Evolutionary conservation across 1,140 invertebrate genomes (phyloP).

Genomic region (Cyrtorhinus lividipennis): DNA sequence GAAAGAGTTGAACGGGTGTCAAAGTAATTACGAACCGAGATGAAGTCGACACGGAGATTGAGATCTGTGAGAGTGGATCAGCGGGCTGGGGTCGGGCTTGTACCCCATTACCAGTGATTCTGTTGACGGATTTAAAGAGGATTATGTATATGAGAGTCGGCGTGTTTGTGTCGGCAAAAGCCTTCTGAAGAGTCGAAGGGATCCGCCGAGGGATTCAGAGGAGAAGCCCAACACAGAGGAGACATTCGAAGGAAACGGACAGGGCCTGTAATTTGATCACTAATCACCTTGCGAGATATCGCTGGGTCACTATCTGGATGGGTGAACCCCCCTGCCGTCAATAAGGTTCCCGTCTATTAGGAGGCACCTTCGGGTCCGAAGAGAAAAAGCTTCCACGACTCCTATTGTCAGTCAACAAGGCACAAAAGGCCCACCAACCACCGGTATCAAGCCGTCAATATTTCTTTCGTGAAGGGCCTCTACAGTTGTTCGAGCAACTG

Average conservation of each 20-base stretch:
- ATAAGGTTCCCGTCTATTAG: conserved; percentile 6
- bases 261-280: conserved; percentile 7
- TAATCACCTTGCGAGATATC: conserved; percentile 2
- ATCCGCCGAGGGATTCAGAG: no score
- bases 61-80: neutral
- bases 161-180: neutral
- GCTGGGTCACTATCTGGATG: neutral
- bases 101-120: neutral
- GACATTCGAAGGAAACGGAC: neutral
- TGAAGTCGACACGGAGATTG: neutral
- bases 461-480: conserved; percentile 5
- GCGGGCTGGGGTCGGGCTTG: neutral
- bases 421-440: neutral
- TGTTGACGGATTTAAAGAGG: conserved; percentile 7
- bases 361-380: neutral
- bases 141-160: conserved; percentile 6
- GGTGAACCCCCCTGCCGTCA: neutral
- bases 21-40: neutral
- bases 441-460: conserved; percentile 8
- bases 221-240: no score
- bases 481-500: conserved; percentile 8
- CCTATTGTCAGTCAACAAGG: conserved; percentile 4
- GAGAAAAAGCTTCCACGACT: conserved; percentile 4
- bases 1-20: neutral
- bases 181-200: neutral